phyloP scores from a whole-genome alignment of 2,113 vertebrate genomes.

The Psophia crepitans region DNA sequence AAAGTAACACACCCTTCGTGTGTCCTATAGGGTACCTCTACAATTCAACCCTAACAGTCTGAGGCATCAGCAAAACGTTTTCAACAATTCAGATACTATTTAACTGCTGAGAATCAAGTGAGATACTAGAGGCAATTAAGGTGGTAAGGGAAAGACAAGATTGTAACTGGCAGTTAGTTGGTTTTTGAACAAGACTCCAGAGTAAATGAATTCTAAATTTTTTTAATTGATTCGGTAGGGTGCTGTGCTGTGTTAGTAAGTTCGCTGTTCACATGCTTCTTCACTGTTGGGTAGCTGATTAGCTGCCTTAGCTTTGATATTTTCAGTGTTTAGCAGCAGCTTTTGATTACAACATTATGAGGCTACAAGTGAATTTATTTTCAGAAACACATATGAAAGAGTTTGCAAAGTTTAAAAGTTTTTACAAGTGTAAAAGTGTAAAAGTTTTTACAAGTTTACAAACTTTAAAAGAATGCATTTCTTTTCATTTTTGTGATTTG shows the following conservation, averaged over 20 bases:
- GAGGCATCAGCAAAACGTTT: not conserved
- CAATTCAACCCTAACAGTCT: not conserved
- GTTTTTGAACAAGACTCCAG: slow-evolving; percentile 7
- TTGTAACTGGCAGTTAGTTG: not conserved
- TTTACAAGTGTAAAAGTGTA: not conserved
- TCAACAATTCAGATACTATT: not conserved
- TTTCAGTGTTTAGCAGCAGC: not conserved
- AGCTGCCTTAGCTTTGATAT: not conserved
- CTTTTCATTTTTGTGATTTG: not conserved
- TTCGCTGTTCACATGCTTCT: not conserved
- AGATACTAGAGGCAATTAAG: not conserved
- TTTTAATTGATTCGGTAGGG: slow-evolving; percentile 8
- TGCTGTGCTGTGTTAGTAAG: not conserved
- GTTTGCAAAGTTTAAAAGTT: not conserved
- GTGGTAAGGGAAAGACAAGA: not conserved
- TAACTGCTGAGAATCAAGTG: not conserved
- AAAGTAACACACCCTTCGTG: not conserved
- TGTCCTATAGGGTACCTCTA: not conserved
- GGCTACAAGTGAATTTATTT: not conserved
- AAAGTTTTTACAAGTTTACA: not conserved
- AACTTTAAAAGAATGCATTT: not conserved
- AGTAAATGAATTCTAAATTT: not conserved
- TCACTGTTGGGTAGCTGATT: not conserved
- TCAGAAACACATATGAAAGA: not conserved
- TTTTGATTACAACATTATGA: not conserved